Base-by-base conservation (phyloP, 2,113 vertebrate genomes). In the Aphelocoma coerulescens region DNA sequence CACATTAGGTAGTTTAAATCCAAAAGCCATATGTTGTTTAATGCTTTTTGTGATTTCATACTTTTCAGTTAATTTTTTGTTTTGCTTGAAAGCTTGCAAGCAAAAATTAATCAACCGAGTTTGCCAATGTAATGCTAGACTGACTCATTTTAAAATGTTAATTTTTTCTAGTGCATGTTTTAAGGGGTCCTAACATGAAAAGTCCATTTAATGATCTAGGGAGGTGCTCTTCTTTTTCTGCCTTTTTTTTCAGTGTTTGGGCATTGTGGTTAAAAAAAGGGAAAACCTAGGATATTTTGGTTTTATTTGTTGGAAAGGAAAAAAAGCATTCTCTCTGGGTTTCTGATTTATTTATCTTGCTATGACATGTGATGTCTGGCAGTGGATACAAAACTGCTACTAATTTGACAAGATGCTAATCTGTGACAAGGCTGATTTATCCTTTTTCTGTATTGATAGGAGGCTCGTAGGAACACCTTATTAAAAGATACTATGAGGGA, bases 401-500 rank as follows among this genome's bases (percentile, higher is more conserved):
- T 49, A 21, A 39, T 57, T 68, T 88, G 71, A 52, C 52, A 62
- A 65, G 62, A 68, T 55, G 13, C 24, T 88, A 13, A 43, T 87
- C 33, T 49, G 7, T 84, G 19, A 41, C 33, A 76, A 49, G 74
- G 59, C 15, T 88, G 52, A 80, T 62, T 87, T 94, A 49, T 75
- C 74, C 18, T 63, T 62, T 85, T 82, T 26, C 28, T 89, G 3
- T 86, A 28, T 72, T 89, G 91, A 27, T 84, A 99, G 99, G 99
- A 99, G 94, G 99, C 98, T 7, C 98, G 99, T 39, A 98, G 99
- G 80, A 99, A 99, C 97, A 99, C 99, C 4, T 93, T 99, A 66
- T 98, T 99, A 95, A 99, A 99, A 96, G 99, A 99, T 97, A 91
- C 96, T 90, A 99, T 99, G 99, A 97, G 99, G 91, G 99, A 99